These are phyloP conservation scores for Hypanus sabinus DNA, from an alignment of 2,113 vertebrate genomes.

Conservation along the genomic window DNA sequence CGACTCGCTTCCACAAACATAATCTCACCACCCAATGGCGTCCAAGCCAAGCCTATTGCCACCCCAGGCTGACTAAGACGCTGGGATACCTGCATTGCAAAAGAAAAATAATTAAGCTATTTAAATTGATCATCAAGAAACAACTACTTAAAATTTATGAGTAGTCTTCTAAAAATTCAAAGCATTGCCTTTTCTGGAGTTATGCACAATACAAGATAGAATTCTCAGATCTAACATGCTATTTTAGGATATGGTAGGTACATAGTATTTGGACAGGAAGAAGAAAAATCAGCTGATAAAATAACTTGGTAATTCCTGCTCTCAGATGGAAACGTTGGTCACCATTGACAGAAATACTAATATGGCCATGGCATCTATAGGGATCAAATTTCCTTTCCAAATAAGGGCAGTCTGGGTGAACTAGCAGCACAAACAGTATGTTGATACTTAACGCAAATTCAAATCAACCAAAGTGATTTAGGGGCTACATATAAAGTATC, in stretches of 20 bases:
- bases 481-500: neutral
- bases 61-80: conserved; percentile 85
- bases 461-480: neutral
- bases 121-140: neutral
- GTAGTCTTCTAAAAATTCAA: neutral
- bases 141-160: neutral
- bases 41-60: conserved; percentile 89
- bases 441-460: neutral
- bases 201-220: neutral
- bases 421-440: neutral
- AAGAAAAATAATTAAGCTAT: conserved; percentile 1
- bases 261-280: neutral
- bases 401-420: neutral
- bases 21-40: conserved; percentile 85
- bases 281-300: neutral
- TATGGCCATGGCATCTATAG: neutral
- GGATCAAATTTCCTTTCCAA: neutral
- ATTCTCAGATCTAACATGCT: neutral
- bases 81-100: conserved; percentile 71
- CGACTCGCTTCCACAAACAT: conserved; percentile 96
- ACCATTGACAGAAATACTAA: neutral
- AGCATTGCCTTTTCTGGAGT: neutral
- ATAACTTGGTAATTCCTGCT: neutral
- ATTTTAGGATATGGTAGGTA: neutral
- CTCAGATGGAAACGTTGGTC: neutral